Percentiles rank a stretch among this genome's conserved stretches.
phyloP scores from a whole-genome alignment of 2,113 vertebrate genomes.

The Seriola quinqueradiata region DNA sequence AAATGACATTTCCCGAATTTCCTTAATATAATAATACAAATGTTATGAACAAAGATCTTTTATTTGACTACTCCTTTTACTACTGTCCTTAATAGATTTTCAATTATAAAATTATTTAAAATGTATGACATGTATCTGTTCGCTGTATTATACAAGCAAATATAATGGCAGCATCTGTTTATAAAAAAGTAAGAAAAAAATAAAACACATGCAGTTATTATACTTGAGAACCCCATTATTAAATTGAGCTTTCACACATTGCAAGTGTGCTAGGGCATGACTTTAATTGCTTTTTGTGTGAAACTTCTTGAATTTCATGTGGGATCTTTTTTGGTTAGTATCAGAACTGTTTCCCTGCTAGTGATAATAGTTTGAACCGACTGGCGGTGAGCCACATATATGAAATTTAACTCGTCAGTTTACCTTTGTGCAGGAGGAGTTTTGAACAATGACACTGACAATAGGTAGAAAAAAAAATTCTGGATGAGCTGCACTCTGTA shows the following conservation, averaged over 20 bases:
- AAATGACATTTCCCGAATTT: neutral
- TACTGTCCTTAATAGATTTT: neutral
- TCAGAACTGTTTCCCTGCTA: neutral
- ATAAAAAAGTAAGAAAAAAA: too few species aligned
- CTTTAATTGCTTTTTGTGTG: constrained; percentile 1
- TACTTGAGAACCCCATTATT: neutral
- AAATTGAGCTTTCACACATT: constrained; percentile 3
- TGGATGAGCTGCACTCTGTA: neutral
- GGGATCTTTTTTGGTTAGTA: neutral
- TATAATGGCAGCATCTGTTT: neutral
- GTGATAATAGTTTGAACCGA: constrained; percentile 22
- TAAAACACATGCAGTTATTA: neutral
- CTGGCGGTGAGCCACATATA: neutral
- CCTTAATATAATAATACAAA: neutral
- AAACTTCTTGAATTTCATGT: neutral
- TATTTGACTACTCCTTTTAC: neutral
- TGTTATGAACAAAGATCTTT: neutral
- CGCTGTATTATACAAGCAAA: neutral
- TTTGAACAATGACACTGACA: constrained; percentile 3
- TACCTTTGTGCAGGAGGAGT: neutral
- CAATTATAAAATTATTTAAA: too few species aligned
- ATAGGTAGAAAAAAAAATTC: neutral
- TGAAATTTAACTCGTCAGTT: neutral
- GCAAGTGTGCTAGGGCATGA: neutral
- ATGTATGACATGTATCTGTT: too few species aligned